phyloP scores from a whole-genome alignment of 2,888 invertebrate genomes.

The Pyrgus malvae region DNA sequence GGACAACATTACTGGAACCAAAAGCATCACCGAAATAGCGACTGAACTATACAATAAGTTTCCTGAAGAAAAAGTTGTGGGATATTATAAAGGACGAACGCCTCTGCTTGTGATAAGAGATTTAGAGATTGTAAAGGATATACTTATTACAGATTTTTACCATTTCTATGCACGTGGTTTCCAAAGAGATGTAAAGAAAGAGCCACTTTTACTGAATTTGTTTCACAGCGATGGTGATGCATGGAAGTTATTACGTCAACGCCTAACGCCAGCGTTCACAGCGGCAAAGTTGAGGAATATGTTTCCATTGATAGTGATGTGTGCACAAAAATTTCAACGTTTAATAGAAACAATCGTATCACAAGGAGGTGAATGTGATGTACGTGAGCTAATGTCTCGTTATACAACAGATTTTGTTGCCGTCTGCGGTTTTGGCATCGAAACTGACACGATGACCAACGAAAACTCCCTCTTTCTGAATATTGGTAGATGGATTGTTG shows the following conservation, averaged over 20 bases:
- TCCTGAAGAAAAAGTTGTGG: constrained; percentile 40
- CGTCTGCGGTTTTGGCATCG: constrained; percentile 51
- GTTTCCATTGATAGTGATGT: constrained; percentile 55
- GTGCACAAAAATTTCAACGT: constrained; percentile 48
- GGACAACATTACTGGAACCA: no score
- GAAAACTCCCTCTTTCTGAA: constrained; percentile 25
- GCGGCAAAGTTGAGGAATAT: constrained; percentile 48
- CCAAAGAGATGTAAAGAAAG: constrained; percentile 25
- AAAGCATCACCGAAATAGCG: no score
- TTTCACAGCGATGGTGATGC: constrained; percentile 44
- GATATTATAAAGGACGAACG: constrained; percentile 36
- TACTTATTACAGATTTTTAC: constrained; percentile 39
- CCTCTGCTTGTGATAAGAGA: constrained; percentile 40
- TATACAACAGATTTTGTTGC: constrained; percentile 54
- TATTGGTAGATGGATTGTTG: no score
- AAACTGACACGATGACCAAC: constrained; percentile 42
- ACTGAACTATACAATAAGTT: constrained; percentile 41
- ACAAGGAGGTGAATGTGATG: constrained; percentile 37
- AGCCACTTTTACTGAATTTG: constrained; percentile 38
- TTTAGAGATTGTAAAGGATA: constrained; percentile 40
- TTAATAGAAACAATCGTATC: constrained; percentile 18
- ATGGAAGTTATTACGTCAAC: constrained; percentile 57
- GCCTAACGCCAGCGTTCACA: constrained; percentile 46
- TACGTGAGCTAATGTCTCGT: constrained; percentile 48
- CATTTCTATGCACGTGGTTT: constrained; percentile 38